Base-by-base conservation (phyloP, 2,797 vertebrate species). In the Melanotaenia trifasciata region DNA sequence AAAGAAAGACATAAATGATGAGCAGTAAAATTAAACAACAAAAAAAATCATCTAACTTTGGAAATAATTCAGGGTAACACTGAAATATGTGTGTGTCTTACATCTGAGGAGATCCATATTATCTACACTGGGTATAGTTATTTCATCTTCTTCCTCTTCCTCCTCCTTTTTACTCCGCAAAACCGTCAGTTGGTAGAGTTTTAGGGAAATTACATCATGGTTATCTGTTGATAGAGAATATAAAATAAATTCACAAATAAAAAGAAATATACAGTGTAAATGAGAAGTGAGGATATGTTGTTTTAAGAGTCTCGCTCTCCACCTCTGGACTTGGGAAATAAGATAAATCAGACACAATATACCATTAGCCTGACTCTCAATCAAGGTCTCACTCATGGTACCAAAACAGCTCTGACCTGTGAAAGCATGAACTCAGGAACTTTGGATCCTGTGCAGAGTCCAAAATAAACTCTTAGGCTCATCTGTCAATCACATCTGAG, bases 181-280 rank as follows among this genome's bases (percentile, higher is more conserved):
- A 74, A 99, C 96, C 0, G 96, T 98, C 87, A 99, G 93, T 84
- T 99, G 96, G 92, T 97, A 99, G 68, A 98, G 87, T 87, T 98
- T 99, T 90, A 99, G 86, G 0, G 98, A 99, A 71, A 98, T 95
- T 9, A 99, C 90, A 45, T 99, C 97, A 1, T 99, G 98, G 81
- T 98, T 98, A 89, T 99, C 97, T 99, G 79, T 10, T 51, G 78
- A 67, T 10, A 1, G 2, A 75, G 38, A 74, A 35, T 24, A 61
- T 18, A 51, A 67, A 72, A 68, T 26, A 40, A 9, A 54, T 65
- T 3, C 24, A 47, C 51, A 53, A 8, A 14, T 7, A 3, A 50
- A 5, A 35, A 54, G 56, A 32, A 24, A 24, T 5, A 45, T 38
- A n/a, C 8, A 53, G 9, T 16, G 9, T 9, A 35, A 18, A 30